Evolutionary conservation across 2,797 vertebrate species (phyloP), one percentile per base, ranked within the genome.

Genomic region (Vipera ursinii): DNA sequence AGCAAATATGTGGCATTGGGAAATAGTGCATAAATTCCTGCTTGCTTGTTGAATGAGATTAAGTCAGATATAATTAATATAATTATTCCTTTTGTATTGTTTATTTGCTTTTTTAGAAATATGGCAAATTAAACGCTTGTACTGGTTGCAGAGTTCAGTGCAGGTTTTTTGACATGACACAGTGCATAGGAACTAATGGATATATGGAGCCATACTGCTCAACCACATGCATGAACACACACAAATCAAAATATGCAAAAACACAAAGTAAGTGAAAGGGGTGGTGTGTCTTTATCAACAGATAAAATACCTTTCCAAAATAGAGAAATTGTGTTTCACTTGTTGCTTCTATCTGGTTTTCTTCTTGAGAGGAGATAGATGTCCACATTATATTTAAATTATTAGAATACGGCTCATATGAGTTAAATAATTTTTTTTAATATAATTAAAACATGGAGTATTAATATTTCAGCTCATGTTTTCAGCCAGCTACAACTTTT

Each of bases 151-250:
- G 98, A 97, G 98, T 98, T 87, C 98, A 99, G 96, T 99, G 99
- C 97, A 98, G 98, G 96, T 98, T 99, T 82, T 99, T 99, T 94
- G 99, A 99, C 95, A 99, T 99, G 96, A 99, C 98, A 92, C 99
- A 99, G 96, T 99, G 98, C 97, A 98, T 99, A 91, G 99, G 98
- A 95, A 95, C 98, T 91, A 98, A 98, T 93, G 98, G 99, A 96
- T 96, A 98, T 96, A 98, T 99, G 98, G 98, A 99, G 96, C 98
- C 99, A 95, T 99, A 99, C 97, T 99, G 99, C 98, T 99, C 99
- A 93, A 97, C 98, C 92, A 97, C 97, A 95, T 99, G 99, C 97
- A 99, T 99, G 99, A 99, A 98, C 93, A 97, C 97, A 97, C 97
- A 98, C 97, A 99, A 99, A 98, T 98, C 98, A 97, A 99, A 99